phyloP scores from a whole-genome alignment of 2,113 vertebrate species.

The Scophthalmus maximus region DNA sequence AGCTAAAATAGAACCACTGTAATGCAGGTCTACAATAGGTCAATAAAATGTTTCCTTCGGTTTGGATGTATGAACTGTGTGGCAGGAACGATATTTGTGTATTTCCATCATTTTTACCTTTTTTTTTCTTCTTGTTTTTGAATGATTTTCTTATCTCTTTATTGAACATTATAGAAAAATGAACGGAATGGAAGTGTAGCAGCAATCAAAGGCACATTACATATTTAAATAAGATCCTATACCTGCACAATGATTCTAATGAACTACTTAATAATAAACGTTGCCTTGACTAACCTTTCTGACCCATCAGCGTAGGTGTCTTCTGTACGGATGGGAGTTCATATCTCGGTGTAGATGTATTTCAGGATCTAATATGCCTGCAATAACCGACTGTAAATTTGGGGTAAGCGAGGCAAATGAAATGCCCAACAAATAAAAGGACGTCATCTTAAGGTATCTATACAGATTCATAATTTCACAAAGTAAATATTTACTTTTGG shows the following conservation, averaged over 20 bases:
- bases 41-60: too few species aligned
- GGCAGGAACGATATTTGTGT: too few species aligned
- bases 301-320: not conserved
- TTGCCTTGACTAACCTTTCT: not conserved
- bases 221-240: not conserved
- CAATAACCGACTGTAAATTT: too few species aligned
- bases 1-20: too few species aligned
- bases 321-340: not conserved
- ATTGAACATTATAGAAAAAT: not conserved
- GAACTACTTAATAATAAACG: not conserved
- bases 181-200: not conserved
- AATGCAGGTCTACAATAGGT: too few species aligned
- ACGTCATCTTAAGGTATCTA: too few species aligned
- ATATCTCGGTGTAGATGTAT: too few species aligned
- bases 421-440: not conserved
- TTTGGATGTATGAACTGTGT: too few species aligned
- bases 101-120: too few species aligned
- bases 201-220: not conserved
- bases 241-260: conserved; percentile 11
- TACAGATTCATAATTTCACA: not conserved
- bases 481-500: not conserved
- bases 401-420: too few species aligned
- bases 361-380: too few species aligned
- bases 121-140: too few species aligned
- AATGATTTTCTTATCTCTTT: conserved; percentile 1